Base-by-base conservation (phyloP, 2,113 vertebrate species). In the Falco punctatus region DNA sequence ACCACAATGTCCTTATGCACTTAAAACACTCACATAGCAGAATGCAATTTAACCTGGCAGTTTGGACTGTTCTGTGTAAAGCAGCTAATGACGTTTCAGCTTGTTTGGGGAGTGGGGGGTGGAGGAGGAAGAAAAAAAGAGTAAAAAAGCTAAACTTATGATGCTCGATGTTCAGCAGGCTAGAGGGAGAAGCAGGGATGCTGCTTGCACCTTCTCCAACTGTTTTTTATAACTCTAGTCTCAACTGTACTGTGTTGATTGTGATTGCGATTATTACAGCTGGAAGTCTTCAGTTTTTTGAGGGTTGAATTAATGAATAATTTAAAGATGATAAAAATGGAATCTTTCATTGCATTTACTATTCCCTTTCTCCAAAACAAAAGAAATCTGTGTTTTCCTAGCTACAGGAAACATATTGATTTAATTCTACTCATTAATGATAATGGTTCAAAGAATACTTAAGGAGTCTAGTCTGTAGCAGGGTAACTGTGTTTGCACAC, bases 381-480 rank as follows among this genome's bases (percentile, higher is more conserved):
- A 90, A 96, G n/a, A 90, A 88, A 88, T 57, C 46, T 75, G 6
- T 92, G 24, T 91, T 96, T 93, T 96, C 46, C 71, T 90, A 93
- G 52, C 84, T 86, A 30, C 46, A 54, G 78, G 88, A 89, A 91
- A 88, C 57, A 42, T 87, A 75, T 17, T 92, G 70, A 83, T 93
- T 93, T 91, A 81, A 92, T 96, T 96, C 62, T 51, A 77, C 69
- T 88, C 54, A 79, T 92, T 94, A 91, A 62, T 92, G 86, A 83
- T 92, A 90, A 74, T 86, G 88, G 78, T 96, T 96, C 93, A 94
- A 73, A 97, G 94, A 92, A 81, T 86, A 61, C 54, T 75, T 94
- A 62, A n/a, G 85, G 71, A 79, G n/a, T 86, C 78, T 77, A 62
- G 83, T 95, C 80, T 75, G 90, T 74, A 79, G 51, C 16, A 61